A percentile compares a stretch with the other conserved stretches of the same genome.
Evolutionary conservation across 2,888 invertebrate species (phyloP).

Genomic region (Pinctada fucata): DNA sequence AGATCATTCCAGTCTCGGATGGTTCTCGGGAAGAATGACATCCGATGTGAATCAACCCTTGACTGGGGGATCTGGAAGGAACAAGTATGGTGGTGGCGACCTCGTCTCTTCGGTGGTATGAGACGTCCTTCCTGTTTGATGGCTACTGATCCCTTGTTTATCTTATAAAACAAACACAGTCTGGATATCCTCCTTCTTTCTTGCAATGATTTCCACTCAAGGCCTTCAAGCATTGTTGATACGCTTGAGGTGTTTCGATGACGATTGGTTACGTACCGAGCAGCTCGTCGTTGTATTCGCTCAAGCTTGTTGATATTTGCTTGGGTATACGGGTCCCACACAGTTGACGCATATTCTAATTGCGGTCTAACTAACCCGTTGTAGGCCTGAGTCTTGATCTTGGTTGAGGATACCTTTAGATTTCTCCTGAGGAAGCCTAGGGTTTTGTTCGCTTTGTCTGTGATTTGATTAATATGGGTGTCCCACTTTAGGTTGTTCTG

Average conservation of each 20-base stretch:
- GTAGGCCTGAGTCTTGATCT: constrained; percentile 9
- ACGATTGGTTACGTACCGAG: neutral
- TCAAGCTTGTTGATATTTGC: neutral
- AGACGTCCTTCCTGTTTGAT: neutral
- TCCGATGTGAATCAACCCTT: too few species aligned
- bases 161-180: neutral
- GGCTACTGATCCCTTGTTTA: neutral
- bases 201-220: neutral
- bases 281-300: constrained; percentile 5
- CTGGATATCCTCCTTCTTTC: neutral
- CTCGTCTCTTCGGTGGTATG: too few species aligned
- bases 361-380: neutral
- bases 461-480: neutral
- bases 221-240: neutral
- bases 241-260: constrained; percentile 3
- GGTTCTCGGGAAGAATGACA: too few species aligned
- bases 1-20: too few species aligned
- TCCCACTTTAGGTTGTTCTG: too few species aligned
- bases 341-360: neutral
- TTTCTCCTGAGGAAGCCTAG: neutral
- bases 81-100: too few species aligned
- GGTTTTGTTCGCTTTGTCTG: neutral
- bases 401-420: neutral
- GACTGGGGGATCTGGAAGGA: too few species aligned
- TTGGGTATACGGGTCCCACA: neutral